phyloP scores from a whole-genome alignment of 2,888 invertebrate species.

The Acronicta psi region DNA sequence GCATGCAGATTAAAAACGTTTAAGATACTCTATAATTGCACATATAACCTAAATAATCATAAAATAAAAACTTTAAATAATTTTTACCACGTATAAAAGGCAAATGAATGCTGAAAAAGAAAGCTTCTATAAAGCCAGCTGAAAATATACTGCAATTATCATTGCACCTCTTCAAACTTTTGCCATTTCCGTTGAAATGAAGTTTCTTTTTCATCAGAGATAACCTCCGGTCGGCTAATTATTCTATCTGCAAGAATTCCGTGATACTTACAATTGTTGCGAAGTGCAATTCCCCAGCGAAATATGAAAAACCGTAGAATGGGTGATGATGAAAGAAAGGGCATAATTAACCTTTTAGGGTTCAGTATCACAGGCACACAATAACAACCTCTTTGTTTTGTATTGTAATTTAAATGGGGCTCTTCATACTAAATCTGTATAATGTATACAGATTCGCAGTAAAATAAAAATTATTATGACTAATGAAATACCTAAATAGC shows the following conservation, averaged over 20 bases:
- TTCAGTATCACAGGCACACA: background rate
- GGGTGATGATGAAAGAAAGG: conserved; percentile 49
- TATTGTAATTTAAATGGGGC: background rate
- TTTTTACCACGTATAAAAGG: background rate
- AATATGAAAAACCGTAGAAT: conserved; percentile 44
- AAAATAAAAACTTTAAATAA: background rate
- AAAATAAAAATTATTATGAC: too few relatives aligned
- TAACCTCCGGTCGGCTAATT: conserved; percentile 56
- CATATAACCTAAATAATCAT: too few relatives aligned
- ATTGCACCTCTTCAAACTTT: conserved; percentile 51
- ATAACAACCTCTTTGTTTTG: background rate
- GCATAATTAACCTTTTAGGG: conserved; percentile 53
- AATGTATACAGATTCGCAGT: too few relatives aligned
- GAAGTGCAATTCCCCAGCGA: conserved; percentile 49
- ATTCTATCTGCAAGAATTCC: conserved; percentile 56
- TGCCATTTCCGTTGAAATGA: conserved; percentile 39
- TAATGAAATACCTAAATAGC: too few relatives aligned
- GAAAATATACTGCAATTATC: conserved; percentile 42
- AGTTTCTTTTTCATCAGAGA: conserved; percentile 57
- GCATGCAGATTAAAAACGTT: too few relatives aligned
- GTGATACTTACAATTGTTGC: conserved; percentile 50
- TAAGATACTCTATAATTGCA: too few relatives aligned
- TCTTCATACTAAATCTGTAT: too few relatives aligned
- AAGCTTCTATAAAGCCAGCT: conserved; percentile 31
- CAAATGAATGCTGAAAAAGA: background rate